phyloP scores from a whole-genome alignment of 2,113 vertebrate genomes.

The Dicentrarchus labrax region DNA sequence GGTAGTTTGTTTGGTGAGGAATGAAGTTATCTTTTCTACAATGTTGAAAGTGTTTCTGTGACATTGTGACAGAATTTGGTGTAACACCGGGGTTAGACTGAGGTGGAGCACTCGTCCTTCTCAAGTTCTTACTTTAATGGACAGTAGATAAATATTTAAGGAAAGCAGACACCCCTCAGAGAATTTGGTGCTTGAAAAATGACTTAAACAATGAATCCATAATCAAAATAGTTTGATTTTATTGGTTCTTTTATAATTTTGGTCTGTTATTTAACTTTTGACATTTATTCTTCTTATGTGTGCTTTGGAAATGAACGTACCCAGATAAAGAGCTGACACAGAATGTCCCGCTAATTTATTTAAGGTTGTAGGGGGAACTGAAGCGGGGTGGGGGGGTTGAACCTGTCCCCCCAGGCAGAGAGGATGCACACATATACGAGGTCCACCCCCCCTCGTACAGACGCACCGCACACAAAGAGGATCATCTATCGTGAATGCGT shows the following conservation, averaged over 20 bases:
- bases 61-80: too few relatives aligned
- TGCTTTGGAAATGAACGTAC: not conserved
- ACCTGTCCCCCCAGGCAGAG: not conserved
- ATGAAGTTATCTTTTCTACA: too few relatives aligned
- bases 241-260: not conserved
- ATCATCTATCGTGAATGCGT: constrained; percentile 51
- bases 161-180: too few relatives aligned
- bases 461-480: constrained; percentile 44
- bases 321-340: constrained; percentile 24
- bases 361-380: constrained; percentile 22
- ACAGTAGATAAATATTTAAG: too few relatives aligned
- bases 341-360: constrained; percentile 33
- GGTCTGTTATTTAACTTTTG: not conserved
- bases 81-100: too few relatives aligned
- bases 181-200: too few relatives aligned
- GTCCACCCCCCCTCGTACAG: constrained; percentile 2
- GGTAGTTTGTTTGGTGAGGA: not conserved
- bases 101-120: too few relatives aligned
- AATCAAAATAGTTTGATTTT: not conserved
- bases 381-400: constrained; percentile 14
- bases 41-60: too few relatives aligned
- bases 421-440: not conserved
- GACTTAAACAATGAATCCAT: too few relatives aligned
- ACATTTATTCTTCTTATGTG: not conserved
- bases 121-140: too few relatives aligned